Conservation (phyloP, 2,113 vertebrate species). For the Antennarius striatus region DNA sequence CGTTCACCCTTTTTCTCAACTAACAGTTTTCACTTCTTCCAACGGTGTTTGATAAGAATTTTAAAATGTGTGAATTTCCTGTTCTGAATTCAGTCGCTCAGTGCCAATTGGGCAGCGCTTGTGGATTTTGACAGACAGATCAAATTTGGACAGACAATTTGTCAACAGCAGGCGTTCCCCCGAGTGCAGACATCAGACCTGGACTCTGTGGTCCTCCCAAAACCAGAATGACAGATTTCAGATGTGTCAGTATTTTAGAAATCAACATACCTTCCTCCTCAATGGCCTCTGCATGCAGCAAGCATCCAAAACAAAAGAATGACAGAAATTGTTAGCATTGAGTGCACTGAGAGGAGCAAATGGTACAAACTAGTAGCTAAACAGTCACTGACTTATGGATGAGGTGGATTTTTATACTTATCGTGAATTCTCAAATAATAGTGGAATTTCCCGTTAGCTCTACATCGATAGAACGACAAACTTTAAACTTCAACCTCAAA, state of each 20-base stretch:
- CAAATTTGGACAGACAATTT: conserved; percentile 45
- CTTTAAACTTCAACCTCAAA: no score
- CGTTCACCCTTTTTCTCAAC: conserved; percentile 72
- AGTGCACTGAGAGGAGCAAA: background rate
- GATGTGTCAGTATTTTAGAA: conserved; percentile 38
- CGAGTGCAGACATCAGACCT: conserved; percentile 59
- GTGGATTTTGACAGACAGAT: conserved; percentile 36
- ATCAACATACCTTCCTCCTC: conserved; percentile 81
- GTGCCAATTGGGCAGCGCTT: conserved; percentile 50
- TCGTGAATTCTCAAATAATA: conserved; percentile 22
- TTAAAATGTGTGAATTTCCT: background rate
- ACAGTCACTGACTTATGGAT: conserved; percentile 2
- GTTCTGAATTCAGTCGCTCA: background rate
- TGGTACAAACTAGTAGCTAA: background rate
- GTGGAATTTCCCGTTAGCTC: no score
- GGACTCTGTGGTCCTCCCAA: conserved; percentile 47
- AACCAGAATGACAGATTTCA: conserved; percentile 64
- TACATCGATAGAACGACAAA: no score
- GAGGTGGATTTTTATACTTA: background rate
- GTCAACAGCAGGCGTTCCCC: conserved; percentile 47
- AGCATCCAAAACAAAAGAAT: conserved; percentile 74
- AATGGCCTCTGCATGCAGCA: conserved; percentile 80
- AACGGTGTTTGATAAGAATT: background rate
- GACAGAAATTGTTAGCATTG: conserved; percentile 64
- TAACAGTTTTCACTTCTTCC: background rate